phyloP scores from a whole-genome alignment of 2,113 vertebrate genomes.

The Trichomycterus rosablanca region DNA sequence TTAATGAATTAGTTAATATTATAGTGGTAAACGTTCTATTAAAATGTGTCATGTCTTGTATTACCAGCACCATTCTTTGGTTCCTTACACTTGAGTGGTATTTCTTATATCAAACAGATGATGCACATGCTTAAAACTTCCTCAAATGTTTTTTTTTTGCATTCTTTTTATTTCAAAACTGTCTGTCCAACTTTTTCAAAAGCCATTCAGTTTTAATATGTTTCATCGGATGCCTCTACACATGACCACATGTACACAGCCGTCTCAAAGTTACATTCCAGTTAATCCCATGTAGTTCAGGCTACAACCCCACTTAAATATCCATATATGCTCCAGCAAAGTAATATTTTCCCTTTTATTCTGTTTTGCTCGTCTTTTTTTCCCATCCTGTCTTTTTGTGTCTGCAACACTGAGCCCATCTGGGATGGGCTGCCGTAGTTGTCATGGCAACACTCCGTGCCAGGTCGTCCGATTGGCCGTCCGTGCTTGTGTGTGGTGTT shows the following conservation, averaged over 20 bases:
- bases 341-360: constrained; percentile 7
- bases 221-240: background rate
- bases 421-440: constrained; percentile 45
- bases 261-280: constrained; percentile 3
- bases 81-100: too few relatives aligned
- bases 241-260: background rate
- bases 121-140: too few relatives aligned
- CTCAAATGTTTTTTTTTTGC: too few relatives aligned
- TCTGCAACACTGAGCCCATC: constrained; percentile 50
- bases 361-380: background rate
- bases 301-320: background rate
- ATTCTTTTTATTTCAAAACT: too few relatives aligned
- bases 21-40: too few relatives aligned
- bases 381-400: constrained; percentile 40
- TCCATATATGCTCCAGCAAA: constrained; percentile 15
- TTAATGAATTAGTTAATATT: too few relatives aligned
- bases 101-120: too few relatives aligned
- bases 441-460: constrained; percentile 40
- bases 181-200: too few relatives aligned
- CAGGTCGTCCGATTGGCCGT: constrained; percentile 43
- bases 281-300: constrained; percentile 7
- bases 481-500: constrained; percentile 31
- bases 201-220: too few relatives aligned
- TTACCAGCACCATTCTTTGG: too few relatives aligned
- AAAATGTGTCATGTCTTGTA: too few relatives aligned